Percentiles rank a stretch among this genome's conserved stretches.
phyloP scores from a whole-genome alignment of 1,140 invertebrate species.

The Hyles vespertilio region DNA sequence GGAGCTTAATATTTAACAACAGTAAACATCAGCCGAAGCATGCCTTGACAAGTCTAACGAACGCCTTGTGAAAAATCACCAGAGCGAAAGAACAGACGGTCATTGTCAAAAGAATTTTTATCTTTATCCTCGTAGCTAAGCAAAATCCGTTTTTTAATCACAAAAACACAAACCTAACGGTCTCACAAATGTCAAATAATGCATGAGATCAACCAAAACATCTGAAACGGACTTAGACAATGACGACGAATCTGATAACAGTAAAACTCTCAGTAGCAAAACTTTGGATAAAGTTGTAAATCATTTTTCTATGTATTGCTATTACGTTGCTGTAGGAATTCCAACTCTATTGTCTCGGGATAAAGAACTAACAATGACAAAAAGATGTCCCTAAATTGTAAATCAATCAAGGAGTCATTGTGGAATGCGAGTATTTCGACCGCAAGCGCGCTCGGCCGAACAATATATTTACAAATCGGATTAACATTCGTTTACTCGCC shows the following conservation, averaged over 20 bases:
- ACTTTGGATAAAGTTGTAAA: conserved; percentile 9
- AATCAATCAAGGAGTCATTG: conserved; percentile 39
- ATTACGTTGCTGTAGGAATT: not conserved
- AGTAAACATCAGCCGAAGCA: too few species aligned
- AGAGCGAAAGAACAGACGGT: too few species aligned
- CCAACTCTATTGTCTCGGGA: not conserved
- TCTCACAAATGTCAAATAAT: conserved; percentile 4
- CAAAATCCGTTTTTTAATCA: conserved; percentile 4
- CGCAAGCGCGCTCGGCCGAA: conserved; percentile 36
- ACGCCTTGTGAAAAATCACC: too few species aligned
- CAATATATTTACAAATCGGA: conserved; percentile 61
- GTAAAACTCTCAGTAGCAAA: conserved; percentile 7
- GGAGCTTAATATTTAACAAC: too few species aligned
- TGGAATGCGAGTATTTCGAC: conserved; percentile 19
- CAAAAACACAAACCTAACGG: conserved; percentile 5
- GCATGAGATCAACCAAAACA: conserved; percentile 1
- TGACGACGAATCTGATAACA: conserved; percentile 1
- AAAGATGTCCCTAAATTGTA: conserved; percentile 23
- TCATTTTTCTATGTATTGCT: not conserved
- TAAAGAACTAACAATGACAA: conserved; percentile 5
- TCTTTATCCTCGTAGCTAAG: not conserved
- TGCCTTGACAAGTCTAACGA: too few species aligned
- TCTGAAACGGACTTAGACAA: not conserved
- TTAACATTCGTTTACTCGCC: conserved; percentile 46
- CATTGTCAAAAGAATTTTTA: too few species aligned